Percentiles rank a stretch among this genome's conserved stretches.
These are phyloP conservation scores for Chelon labrosus DNA, from an alignment of 2,797 vertebrate species.

Conservation along the genomic window DNA sequence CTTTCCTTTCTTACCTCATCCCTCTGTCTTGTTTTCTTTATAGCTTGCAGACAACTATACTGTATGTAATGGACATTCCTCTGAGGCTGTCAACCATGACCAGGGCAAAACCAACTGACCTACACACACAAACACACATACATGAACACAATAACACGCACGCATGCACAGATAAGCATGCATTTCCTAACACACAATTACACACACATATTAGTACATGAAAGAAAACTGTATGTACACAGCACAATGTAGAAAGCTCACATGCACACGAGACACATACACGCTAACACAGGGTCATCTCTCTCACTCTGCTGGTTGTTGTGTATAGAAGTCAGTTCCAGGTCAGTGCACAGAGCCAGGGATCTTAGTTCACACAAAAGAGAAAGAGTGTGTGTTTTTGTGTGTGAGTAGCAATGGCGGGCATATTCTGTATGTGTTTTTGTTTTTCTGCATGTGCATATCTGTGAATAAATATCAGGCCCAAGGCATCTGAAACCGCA, in stretches of 20 bases:
- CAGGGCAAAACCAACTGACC: slow-evolving; percentile 74
- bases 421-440: slow-evolving; percentile 30
- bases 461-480: slow-evolving; percentile 47
- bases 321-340: slow-evolving; percentile 83
- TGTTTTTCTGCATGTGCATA: slow-evolving; percentile 36
- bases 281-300: slow-evolving; percentile 66
- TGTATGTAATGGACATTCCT: slow-evolving; percentile 80
- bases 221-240: slow-evolving; percentile 52
- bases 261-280: slow-evolving; percentile 35
- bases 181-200: slow-evolving; percentile 14
- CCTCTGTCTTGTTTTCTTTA: slow-evolving; percentile 72
- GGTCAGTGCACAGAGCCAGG: slow-evolving; percentile 75
- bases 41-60: slow-evolving; percentile 73
- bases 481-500: slow-evolving; percentile 54
- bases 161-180: slow-evolving; percentile 43
- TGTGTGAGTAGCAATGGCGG: slow-evolving; percentile 7
- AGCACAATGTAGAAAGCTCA: slow-evolving; percentile 31
- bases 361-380: slow-evolving; percentile 77
- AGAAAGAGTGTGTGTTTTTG: slow-evolving; percentile 13
- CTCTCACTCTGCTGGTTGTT: slow-evolving; percentile 80
- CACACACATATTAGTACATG: slow-evolving; percentile 42
- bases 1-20: not conserved
- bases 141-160: slow-evolving; percentile 40
- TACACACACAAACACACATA: slow-evolving; percentile 57
- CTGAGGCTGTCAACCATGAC: slow-evolving; percentile 72